Evolutionary conservation across 2,888 invertebrate species (phyloP).

Genomic region (Erebia ligea): DNA sequence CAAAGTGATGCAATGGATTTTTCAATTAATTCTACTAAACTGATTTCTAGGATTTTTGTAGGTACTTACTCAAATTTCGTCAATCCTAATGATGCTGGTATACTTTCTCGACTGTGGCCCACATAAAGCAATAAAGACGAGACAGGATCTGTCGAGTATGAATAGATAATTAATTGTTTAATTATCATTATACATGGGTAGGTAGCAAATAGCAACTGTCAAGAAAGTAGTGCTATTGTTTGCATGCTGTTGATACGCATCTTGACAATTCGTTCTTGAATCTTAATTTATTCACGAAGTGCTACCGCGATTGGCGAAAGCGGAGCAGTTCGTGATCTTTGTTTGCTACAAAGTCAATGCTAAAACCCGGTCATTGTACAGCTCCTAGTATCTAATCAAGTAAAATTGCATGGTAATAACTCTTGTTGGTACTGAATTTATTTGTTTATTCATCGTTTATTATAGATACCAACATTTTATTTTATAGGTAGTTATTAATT

Average conservation of each 20-base stretch:
- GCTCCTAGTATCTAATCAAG: conserved; percentile 34
- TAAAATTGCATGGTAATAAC: conserved; percentile 28
- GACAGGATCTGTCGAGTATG: no score
- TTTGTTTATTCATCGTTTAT: conserved; percentile 3
- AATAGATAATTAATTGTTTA: no score
- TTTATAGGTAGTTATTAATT: not conserved
- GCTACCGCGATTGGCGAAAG: conserved; percentile 42
- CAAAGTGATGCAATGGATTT: no score
- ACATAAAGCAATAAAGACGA: no score
- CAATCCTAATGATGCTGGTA: no score
- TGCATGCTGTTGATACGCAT: conserved; percentile 17
- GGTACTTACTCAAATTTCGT: no score
- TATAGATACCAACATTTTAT: not conserved
- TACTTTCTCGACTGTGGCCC: no score
- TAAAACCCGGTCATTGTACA: conserved; percentile 38
- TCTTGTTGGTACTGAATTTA: conserved; percentile 4
- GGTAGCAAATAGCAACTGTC: conserved; percentile 1
- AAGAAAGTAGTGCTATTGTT: conserved; percentile 14
- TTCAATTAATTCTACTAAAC: no score
- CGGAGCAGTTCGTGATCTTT: conserved; percentile 44
- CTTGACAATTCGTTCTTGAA: conserved; percentile 28
- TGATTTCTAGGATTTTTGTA: no score
- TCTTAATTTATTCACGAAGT: conserved; percentile 40
- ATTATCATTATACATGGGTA: not conserved
- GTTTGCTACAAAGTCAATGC: conserved; percentile 40